Evolutionary conservation across 2,113 vertebrate genomes (phyloP).

Genomic region (Cygnus atratus): DNA sequence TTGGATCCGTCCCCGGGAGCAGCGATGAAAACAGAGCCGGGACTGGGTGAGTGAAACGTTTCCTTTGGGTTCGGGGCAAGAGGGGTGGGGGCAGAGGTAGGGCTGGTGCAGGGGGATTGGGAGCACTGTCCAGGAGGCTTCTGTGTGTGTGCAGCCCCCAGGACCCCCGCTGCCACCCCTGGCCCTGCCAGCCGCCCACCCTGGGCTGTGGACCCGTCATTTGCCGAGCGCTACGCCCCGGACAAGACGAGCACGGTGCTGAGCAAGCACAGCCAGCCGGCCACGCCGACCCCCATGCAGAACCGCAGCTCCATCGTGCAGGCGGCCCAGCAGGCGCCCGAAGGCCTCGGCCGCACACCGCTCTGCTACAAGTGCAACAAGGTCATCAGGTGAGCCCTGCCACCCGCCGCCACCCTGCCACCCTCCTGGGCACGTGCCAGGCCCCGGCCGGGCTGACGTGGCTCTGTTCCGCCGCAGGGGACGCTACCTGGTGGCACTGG

Average conservation of each 20-base stretch:
- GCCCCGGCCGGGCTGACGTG: fast-evolving
- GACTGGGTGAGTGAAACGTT: slow-evolving; percentile 43
- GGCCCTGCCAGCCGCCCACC: slow-evolving; percentile 86
- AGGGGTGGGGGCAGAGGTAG: fast-evolving
- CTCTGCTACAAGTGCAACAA: slow-evolving; percentile 95
- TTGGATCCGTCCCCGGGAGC: slow-evolving; percentile 16
- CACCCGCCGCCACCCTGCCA: fast-evolving
- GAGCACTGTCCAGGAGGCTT: background rate
- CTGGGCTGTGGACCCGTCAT: slow-evolving; percentile 92
- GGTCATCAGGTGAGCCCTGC: slow-evolving; percentile 88
- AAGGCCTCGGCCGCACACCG: slow-evolving; percentile 84
- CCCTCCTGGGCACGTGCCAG: fast-evolving
- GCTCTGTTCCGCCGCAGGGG: slow-evolving; percentile 76
- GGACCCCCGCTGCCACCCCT: slow-evolving; percentile 30
- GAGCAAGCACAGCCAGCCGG: slow-evolving; percentile 92
- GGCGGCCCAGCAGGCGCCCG: slow-evolving; percentile 85
- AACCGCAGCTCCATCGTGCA: slow-evolving; percentile 96
- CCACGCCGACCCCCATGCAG: slow-evolving; percentile 91
- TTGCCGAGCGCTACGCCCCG: slow-evolving; percentile 91
- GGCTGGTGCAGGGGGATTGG: fast-evolving
- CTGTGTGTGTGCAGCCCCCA: slow-evolving; percentile 41
- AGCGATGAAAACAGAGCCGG: slow-evolving; percentile 51
- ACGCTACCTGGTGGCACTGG: slow-evolving; percentile 93
- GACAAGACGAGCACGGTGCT: slow-evolving; percentile 94
- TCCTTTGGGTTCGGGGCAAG: background rate